Base-by-base conservation (phyloP, 2,797 vertebrate genomes). In the Lacerta agilis region DNA sequence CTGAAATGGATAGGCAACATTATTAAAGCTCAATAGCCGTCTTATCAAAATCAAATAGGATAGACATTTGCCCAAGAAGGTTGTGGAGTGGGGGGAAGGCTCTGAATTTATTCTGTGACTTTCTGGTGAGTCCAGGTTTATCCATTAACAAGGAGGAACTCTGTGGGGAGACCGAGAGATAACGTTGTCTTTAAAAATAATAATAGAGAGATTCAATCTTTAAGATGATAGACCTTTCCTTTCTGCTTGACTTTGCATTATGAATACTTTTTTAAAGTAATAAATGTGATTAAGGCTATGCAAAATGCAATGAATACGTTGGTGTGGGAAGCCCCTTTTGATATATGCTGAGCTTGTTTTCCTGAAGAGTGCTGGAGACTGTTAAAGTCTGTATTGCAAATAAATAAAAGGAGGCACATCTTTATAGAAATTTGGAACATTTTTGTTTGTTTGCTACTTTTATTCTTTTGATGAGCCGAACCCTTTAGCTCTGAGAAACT, bases 1-100 rank as follows among this genome's bases (percentile, higher is more conserved):
- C 94, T 95, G 97, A 96, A 97, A 97, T 95, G 96, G 97, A 97
- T 97, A 96, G 97, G 96, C 96, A 95, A 97, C 97, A 97, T 98
- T 98, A 97, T 98, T 98, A 97, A 97, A 97, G 97, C 97, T 98
- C 97, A 97, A 97, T 96, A 97, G 97, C 97, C 96, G 91, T 97
- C 98, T 98, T 98, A 98, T 97, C 97, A 97, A 98, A 98, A 98
- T 97, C 96, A 96, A 96, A 95, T 97, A 97, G 97, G 97, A 97
- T 96, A 96, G 97, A 96, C 95, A 92, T 97, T 97, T 96, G 95
- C 96, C 95, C 95, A 96, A 96, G 95, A 18, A 6, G 73, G 2
- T 27, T 58, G 72, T 29, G 61, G 71, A 38, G 38, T 41, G 38
- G 38, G 38, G 61, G 71, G 36, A 4, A 33, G 96, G 96, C 96